Evolutionary conservation across 2,113 vertebrate genomes (phyloP), one percentile per base, ranked within the genome.

Genomic region (Oncorhynchus nerka): DNA sequence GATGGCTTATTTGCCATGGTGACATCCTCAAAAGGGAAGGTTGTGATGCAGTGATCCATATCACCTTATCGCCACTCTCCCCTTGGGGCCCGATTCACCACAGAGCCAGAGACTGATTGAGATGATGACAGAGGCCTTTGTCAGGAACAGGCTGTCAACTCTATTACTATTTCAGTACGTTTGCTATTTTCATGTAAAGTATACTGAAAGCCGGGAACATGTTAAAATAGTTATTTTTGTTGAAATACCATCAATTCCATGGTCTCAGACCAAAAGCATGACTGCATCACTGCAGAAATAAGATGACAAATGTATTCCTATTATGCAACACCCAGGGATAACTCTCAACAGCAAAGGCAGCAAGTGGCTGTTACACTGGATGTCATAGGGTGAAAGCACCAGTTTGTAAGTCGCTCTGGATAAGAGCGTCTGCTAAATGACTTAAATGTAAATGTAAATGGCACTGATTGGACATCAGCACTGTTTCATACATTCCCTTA

Each of bases 11-110:
- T 87, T 89, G 88, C 83, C 86, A 84, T 61, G 57, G 79, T 71
- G 70, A 80, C 75, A 81, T 81, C 84, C 83, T 88, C 79, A 83
- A 74, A 84, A 79, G 82, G 74, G 84, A 83, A 83, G 85, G 85
- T 83, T 85, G 81, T 72, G 65, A 83, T 75, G 89, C 88, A 88
- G 80, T 85, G 90, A 92, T 91, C 86, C 91, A 77, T 89, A 84
- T 88, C 88, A 79, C 84, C 82, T 90, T 88, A 89, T 89, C 86
- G 84, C 73, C 55, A 32, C 73, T 83, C 82, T 75, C 83, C 62
- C 87, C 76, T 73, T 32, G 73, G 87, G 87, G 74, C 51, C 30
- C 30, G 57, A 79, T 79, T 84, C 39, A 8, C 79, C 72, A 77
- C 30, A 61, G 75, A 83, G 74, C 76, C 32, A 79, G 77, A 67